phyloP scores from a whole-genome alignment of 2,797 vertebrate species.

The Centropyge bicolor region DNA sequence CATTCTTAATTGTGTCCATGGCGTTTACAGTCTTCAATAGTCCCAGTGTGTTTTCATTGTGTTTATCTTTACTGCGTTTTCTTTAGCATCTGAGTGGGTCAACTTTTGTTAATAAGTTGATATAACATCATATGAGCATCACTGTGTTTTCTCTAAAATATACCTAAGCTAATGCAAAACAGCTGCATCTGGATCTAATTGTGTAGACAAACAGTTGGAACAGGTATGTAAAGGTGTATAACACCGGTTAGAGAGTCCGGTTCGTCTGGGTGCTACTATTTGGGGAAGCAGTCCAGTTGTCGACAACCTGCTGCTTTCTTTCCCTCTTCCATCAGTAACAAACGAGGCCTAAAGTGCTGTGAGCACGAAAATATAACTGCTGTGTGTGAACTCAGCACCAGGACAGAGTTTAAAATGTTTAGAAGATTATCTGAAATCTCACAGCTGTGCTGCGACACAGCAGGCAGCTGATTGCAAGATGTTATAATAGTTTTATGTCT shows the following conservation, averaged over 20 bases:
- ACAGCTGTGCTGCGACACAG: slow-evolving; percentile 11
- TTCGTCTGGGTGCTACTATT: background rate
- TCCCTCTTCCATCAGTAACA: background rate
- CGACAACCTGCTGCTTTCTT: background rate
- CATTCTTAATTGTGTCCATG: no score
- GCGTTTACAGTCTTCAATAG: no score
- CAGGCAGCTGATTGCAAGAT: slow-evolving; percentile 34
- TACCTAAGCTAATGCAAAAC: no score
- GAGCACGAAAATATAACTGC: background rate
- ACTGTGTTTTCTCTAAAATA: no score
- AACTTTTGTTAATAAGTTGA: no score
- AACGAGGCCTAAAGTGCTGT: background rate
- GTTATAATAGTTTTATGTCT: background rate
- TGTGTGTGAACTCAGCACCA: background rate
- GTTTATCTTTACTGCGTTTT: no score
- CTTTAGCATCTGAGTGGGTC: no score
- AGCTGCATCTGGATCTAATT: no score
- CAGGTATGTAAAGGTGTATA: background rate
- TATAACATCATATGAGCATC: no score
- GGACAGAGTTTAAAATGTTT: slow-evolving; percentile 5
- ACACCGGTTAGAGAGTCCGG: background rate
- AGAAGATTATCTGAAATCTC: slow-evolving; percentile 11
- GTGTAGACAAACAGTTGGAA: background rate
- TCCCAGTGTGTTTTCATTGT: no score
- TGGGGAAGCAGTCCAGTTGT: background rate